These are phyloP conservation scores for Lithobates sylvaticus DNA, from an alignment of 2,797 vertebrate species.

Conservation along the genomic window DNA sequence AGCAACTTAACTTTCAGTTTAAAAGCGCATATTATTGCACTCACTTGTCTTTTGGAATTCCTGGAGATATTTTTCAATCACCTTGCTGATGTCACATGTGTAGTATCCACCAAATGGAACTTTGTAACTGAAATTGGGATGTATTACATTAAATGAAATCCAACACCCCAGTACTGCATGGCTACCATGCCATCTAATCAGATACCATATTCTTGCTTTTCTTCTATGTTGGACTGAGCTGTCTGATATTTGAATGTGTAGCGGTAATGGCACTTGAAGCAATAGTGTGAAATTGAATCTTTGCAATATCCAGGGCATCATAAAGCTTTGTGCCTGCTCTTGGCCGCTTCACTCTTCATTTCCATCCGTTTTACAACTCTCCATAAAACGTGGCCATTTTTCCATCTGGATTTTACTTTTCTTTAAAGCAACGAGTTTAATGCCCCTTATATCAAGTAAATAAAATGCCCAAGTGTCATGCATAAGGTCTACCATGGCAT, in stretches of 20 bases:
- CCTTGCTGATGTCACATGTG: background rate
- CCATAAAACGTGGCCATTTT: constrained; percentile 23
- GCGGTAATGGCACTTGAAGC: constrained; percentile 62
- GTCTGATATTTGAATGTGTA: background rate
- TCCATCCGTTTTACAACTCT: constrained; percentile 23
- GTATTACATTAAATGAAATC: background rate
- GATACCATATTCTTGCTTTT: background rate
- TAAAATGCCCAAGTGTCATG: background rate
- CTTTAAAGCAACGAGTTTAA: constrained; percentile 34
- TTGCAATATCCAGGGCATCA: constrained; percentile 19
- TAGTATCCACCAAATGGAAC: background rate
- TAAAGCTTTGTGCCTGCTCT: constrained; percentile 27
- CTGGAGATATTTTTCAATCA: background rate
- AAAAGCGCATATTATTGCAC: no score
- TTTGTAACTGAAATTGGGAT: background rate
- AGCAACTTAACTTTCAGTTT: no score
- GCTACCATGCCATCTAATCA: background rate
- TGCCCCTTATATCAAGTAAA: constrained; percentile 29
- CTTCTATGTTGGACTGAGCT: background rate
- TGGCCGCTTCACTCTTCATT: constrained; percentile 16
- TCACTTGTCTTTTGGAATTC: no score
- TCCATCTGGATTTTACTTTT: constrained; percentile 30
- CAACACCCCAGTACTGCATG: background rate
- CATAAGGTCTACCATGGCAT: background rate
- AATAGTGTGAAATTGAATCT: constrained; percentile 33